These are phyloP conservation scores for Hedya salicella DNA, from an alignment of 2,888 invertebrate species.

Conservation along the genomic window DNA sequence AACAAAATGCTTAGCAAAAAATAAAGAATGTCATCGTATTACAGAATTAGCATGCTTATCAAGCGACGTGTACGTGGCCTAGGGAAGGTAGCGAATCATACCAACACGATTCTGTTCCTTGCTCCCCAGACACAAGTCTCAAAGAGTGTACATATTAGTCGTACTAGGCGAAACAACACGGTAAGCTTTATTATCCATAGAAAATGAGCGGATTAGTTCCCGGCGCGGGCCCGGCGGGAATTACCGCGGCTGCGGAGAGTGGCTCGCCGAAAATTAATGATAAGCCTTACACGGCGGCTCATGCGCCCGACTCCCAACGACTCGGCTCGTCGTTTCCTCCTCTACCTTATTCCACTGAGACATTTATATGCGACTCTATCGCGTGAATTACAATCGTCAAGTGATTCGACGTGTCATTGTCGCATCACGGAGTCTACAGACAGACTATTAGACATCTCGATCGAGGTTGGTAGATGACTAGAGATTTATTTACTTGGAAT, in stretches of 20 bases:
- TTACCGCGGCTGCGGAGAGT: not conserved
- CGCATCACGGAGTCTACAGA: no score
- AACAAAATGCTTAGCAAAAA: not conserved
- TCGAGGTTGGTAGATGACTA: no score
- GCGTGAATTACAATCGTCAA: no score
- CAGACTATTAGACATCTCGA: no score
- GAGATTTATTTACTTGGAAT: no score
- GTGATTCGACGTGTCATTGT: no score
- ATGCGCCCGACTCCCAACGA: no score
- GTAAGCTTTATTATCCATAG: slow-evolving; percentile 13
- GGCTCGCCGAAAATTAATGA: slow-evolving; percentile 1
- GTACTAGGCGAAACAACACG: not conserved
- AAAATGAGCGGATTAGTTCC: slow-evolving; percentile 11
- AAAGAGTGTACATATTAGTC: not conserved
- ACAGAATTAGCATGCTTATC: slow-evolving; percentile 10
- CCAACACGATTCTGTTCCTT: not conserved
- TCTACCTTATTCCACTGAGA: no score
- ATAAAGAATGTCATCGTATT: slow-evolving; percentile 1
- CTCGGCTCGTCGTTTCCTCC: no score
- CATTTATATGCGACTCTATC: no score
- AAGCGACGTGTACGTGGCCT: slow-evolving; percentile 5
- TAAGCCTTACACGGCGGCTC: no score
- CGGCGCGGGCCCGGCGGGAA: not conserved
- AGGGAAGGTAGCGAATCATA: not conserved
- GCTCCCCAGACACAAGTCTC: not conserved